Evolutionary conservation across 2,888 invertebrate genomes (phyloP), one percentile per base, ranked within the genome.

Genomic region (Chouioia cunea): DNA sequence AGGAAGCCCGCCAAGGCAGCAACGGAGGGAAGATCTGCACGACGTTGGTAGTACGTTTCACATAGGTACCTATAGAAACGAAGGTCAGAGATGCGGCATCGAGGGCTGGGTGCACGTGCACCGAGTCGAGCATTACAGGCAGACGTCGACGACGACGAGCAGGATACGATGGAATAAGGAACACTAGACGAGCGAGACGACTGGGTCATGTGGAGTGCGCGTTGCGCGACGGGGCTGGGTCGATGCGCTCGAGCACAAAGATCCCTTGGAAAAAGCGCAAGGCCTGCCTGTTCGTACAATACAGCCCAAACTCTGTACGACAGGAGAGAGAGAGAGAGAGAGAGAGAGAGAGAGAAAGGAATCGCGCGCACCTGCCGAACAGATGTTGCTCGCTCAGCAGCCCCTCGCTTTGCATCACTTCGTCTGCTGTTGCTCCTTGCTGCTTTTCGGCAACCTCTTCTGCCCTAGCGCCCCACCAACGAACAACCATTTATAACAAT

Each of bases 361-460:
- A 6, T 6, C 27, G 20, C 10, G 48, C 57, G 54, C 71, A 71
- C 71, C 71, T 71, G 71, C 71, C 71, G 67, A 59, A 68, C 71
- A 71, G 71, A 71, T 71, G 71, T 67, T 68, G 43, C 58, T n/a
- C 70, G 52, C 44, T 15, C 53, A 57, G 36, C 68, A 43, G 50
- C 52, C 53, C 46, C 60, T 16, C 46, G 54, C 44, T 6, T 20
- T 10, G n/a, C 47, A 4, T 8, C 27, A 10, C 57, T 36, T 16
- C 20, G 8, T n/a, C 22, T n/a, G 44, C 59, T 23, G 27, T 14
- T 8, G 10, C 50, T 16, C 16, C 27, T 27, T 20, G 15, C 46
- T 15, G 12, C 58, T 22, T 44, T 20, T 14, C 22, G 27, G 6
- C 27, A 27, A n/a, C n/a, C n/a, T n/a, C n/a, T n/a, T n/a, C n/a